Conservation (phyloP, 2,888 invertebrate species). For the Nomada fabriciana region DNA sequence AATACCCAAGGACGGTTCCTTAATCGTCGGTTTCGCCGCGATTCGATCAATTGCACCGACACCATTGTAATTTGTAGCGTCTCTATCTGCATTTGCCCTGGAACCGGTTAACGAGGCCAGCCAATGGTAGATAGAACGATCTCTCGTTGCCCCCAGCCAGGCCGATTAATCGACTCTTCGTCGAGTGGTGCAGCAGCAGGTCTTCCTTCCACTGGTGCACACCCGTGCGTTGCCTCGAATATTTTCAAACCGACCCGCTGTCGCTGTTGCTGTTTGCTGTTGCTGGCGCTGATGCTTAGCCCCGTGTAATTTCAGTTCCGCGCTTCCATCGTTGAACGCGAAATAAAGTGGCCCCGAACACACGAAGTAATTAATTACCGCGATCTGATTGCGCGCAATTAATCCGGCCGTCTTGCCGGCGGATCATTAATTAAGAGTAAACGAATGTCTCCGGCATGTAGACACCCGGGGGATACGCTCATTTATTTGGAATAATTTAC, state of each 20-base stretch:
- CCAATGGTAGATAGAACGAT: conserved; percentile 45
- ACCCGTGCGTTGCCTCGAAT: conserved; percentile 51
- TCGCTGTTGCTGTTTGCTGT: background rate
- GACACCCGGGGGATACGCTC: conserved; percentile 65
- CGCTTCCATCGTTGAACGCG: conserved; percentile 53
- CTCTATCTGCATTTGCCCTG: conserved; percentile 58
- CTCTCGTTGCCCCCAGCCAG: conserved; percentile 44
- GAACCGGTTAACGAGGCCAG: conserved; percentile 58
- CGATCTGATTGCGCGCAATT: conserved; percentile 74
- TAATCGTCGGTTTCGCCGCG: conserved; percentile 25
- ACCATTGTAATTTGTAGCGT: conserved; percentile 59
- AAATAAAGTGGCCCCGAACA: conserved; percentile 71
- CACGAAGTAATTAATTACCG: conserved; percentile 72
- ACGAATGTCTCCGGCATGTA: conserved; percentile 72
- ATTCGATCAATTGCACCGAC: conserved; percentile 56
- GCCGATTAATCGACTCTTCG: conserved; percentile 57
- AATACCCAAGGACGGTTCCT: background rate
- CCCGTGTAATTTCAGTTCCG: conserved; percentile 55
- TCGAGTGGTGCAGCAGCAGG: conserved; percentile 26
- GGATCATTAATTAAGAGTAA: conserved; percentile 74
- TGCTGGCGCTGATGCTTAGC: background rate
- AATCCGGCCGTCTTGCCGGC: conserved; percentile 70
- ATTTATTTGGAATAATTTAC: conserved; percentile 74
- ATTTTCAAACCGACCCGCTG: conserved; percentile 47
- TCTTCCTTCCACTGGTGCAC: background rate